Percentiles rank a stretch among this genome's conserved stretches.
Evolutionary conservation across 1,140 invertebrate species (phyloP).

Genomic region (Drosophila pseudoananassae): DNA sequence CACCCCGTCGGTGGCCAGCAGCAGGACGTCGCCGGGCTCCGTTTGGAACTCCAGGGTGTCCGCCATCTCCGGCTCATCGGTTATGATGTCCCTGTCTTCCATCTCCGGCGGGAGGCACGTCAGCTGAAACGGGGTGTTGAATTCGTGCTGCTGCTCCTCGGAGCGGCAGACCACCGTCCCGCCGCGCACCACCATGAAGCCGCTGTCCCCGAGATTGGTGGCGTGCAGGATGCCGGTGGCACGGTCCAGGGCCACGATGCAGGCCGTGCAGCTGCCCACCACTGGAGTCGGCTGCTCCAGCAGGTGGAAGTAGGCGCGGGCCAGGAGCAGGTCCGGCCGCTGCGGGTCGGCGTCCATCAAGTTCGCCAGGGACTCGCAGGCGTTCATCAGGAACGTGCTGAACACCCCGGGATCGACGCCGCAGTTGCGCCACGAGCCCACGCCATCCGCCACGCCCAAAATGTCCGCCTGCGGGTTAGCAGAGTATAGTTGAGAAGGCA

Average conservation of each 20-base stretch:
- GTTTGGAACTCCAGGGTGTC: conserved; percentile 95
- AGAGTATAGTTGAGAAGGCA: not conserved
- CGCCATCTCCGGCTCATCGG: conserved; percentile 95
- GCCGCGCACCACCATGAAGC: conserved; percentile 95
- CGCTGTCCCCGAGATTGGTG: conserved; percentile 98
- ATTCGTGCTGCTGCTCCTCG: conserved; percentile 98
- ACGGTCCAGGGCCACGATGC: conserved; percentile 93
- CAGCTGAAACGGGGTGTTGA: conserved; percentile 98
- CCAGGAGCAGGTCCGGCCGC: conserved; percentile 27
- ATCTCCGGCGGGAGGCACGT: conserved; percentile 93
- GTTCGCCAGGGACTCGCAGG: conserved; percentile 39
- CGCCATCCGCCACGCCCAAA: conserved; percentile 66
- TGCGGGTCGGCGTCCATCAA: conserved; percentile 15
- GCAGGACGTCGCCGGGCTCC: conserved; percentile 96
- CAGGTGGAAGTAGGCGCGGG: conserved; percentile 84
- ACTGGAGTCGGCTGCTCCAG: conserved; percentile 84
- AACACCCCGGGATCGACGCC: conserved; percentile 62
- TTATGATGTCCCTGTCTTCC: too few relatives aligned
- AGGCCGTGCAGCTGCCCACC: conserved; percentile 56
- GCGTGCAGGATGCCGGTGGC: conserved; percentile 94
- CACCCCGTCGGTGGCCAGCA: conserved; percentile 98
- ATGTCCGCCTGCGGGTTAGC: conserved; percentile 8
- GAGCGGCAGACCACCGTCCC: conserved; percentile 94
- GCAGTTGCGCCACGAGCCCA: conserved; percentile 52
- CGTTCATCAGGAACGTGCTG: conserved; percentile 52